These are phyloP conservation scores for Julus scanicus DNA, from an alignment of 2,888 invertebrate species.

Conservation along the genomic window DNA sequence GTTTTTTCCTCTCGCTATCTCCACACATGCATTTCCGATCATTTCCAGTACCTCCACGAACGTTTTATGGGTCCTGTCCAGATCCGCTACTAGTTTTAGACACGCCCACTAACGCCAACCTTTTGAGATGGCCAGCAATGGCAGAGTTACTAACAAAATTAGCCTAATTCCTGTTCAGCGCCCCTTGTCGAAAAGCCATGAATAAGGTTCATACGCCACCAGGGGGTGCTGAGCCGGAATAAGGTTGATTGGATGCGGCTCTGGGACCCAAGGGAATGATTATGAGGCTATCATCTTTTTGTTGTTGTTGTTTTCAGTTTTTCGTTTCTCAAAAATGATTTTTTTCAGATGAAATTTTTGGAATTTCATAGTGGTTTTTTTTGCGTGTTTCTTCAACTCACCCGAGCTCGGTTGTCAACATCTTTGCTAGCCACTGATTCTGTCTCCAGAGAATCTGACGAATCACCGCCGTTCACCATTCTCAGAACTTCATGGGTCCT, in stretches of 20 bases:
- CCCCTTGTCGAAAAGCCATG: too few species aligned
- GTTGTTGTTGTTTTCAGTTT: background rate
- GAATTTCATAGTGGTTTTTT: background rate
- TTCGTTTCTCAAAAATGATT: background rate
- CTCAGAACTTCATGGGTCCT: conserved; percentile 59
- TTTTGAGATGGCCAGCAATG: background rate
- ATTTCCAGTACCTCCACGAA: background rate
- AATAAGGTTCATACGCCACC: too few species aligned
- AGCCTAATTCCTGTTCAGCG: too few species aligned
- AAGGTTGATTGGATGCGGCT: background rate
- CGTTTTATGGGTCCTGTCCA: background rate
- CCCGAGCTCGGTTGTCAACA: conserved; percentile 58
- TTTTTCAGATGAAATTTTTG: background rate
- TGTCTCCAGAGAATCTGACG: conserved; percentile 59
- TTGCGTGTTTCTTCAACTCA: conserved; percentile 53
- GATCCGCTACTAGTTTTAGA: background rate
- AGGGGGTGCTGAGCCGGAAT: too few species aligned
- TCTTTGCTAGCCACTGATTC: conserved; percentile 54
- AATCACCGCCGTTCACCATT: conserved; percentile 59
- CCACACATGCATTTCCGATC: background rate
- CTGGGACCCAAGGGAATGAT: background rate
- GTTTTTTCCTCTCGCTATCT: background rate
- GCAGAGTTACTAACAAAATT: background rate
- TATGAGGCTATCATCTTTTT: background rate
- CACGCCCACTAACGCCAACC: background rate